A percentile compares a stretch with the other conserved stretches of the same genome.
phyloP scores from a whole-genome alignment of 1,140 invertebrate genomes.

The Mercenaria mercenaria region DNA sequence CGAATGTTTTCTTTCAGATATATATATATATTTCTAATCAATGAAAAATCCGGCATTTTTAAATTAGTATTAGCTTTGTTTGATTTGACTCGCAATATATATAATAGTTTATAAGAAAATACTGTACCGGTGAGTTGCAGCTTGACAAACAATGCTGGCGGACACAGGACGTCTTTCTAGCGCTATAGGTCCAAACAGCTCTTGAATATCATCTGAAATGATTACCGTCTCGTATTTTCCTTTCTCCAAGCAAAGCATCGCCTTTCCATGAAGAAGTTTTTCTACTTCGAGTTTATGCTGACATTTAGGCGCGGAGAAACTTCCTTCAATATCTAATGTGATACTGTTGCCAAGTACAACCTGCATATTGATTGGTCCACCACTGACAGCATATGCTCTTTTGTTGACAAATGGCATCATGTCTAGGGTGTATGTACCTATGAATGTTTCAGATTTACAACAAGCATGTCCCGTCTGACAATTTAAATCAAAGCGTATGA shows the following conservation, averaged over 20 bases:
- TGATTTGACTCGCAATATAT: too few species aligned
- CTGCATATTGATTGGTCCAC: background rate
- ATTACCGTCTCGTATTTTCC: constrained; percentile 69
- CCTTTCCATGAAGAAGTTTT: background rate
- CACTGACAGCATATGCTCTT: background rate
- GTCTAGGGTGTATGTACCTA: background rate
- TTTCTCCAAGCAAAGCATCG: background rate
- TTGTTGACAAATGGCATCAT: background rate
- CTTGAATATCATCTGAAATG: constrained; percentile 79
- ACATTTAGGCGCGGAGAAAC: background rate
- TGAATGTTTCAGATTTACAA: background rate
- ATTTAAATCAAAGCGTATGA: background rate
- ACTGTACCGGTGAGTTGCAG: constrained; percentile 78
- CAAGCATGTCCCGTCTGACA: background rate
- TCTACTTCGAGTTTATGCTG: too few species aligned
- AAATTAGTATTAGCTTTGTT: too few species aligned
- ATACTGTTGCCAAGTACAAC: background rate
- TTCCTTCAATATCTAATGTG: background rate
- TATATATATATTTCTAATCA: too few species aligned
- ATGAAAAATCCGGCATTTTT: too few species aligned
- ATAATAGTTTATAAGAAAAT: too few species aligned
- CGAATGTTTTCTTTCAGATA: too few species aligned
- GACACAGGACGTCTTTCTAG: constrained; percentile 71
- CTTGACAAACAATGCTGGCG: constrained; percentile 75
- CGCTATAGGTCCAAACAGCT: constrained; percentile 79